Conservation (phyloP, 1,140 invertebrate species). For the Gonatopus flavifemur region DNA sequence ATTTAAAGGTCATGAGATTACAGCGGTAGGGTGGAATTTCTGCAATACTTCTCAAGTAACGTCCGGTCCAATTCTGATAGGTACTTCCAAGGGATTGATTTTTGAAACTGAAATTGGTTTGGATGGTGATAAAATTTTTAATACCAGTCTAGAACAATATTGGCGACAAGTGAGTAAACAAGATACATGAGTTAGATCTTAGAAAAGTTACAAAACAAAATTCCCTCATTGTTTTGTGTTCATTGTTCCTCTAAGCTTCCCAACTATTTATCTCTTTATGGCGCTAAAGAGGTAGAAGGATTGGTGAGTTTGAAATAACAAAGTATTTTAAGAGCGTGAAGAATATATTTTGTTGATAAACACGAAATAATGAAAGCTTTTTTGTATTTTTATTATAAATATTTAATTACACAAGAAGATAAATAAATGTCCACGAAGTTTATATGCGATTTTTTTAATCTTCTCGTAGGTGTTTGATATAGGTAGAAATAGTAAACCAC, state of each 20-base stretch:
- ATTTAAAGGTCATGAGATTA: slow-evolving; percentile 82
- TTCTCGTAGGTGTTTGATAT: slow-evolving; percentile 83
- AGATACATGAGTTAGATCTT: slow-evolving; percentile 2
- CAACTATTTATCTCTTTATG: slow-evolving; percentile 72
- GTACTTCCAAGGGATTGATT: slow-evolving; percentile 88
- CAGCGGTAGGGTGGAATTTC: slow-evolving; percentile 88
- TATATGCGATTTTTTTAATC: slow-evolving; percentile 3
- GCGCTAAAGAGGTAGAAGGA: slow-evolving; percentile 70
- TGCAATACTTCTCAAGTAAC: slow-evolving; percentile 70
- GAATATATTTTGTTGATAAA: slow-evolving; percentile 2
- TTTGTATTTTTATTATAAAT: slow-evolving; percentile 11
- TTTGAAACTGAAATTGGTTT: slow-evolving; percentile 85
- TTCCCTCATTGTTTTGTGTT: slow-evolving; percentile 29
- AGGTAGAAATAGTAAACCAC: slow-evolving; percentile 69
- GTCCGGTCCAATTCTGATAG: slow-evolving; percentile 81
- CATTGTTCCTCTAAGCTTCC: slow-evolving; percentile 65
- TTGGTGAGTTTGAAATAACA: slow-evolving; percentile 64
- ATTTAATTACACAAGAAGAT: neutral
- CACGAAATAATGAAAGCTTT: slow-evolving; percentile 1
- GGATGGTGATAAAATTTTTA: slow-evolving; percentile 80
- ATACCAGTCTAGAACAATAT: slow-evolving; percentile 76
- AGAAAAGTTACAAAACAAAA: neutral
- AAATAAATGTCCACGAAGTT: neutral
- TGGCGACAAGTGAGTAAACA: slow-evolving; percentile 71
- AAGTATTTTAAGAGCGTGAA: slow-evolving; percentile 3